Evolutionary conservation across 2,888 invertebrate species (phyloP), one percentile per base, ranked within the genome.

Genomic region (Mythimna ferrago): DNA sequence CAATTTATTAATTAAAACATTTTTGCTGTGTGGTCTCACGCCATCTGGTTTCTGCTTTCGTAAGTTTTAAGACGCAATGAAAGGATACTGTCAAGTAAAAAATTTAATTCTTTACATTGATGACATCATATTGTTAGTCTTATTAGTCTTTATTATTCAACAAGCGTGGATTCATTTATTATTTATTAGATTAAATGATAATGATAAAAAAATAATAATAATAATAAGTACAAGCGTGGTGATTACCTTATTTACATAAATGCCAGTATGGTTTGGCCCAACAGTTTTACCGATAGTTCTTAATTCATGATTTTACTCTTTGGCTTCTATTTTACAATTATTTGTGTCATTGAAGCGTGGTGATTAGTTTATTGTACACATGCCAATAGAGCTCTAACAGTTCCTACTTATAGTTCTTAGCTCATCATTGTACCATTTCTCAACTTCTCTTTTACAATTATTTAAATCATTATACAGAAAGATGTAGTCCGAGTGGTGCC

Each of bases 11-110:
- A 80, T 82, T 69, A 78, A 72, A 48, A 19, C n/a, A 38, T 57
- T 64, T 61, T 70, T 51, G 21, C 21, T 70, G 80, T 80, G 80
- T 82, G 80, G 80, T 80, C 82, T 60, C 41, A 6, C 53, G 5
- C 21, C 44, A 38, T 26, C 54, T 35, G 32, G 41, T 51, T 64
- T 63, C 19, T 57, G 14, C 54, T 66, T 77, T 80, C 21, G 11
- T 53, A 57, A 57, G 35, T 38, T 19, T 77, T 56, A 51, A 56
- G 32, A 62, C 11, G 21, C 14, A 26, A 16, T 4, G 16, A 26
- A 51, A n/a, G 54, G 11, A 48, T 60, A 44, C 16, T 14, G 19
- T 38, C 26, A 78, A 58, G 19, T 71, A 9, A 16, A 11, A 48
- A n/a, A 35, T 76, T 48, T 38, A 21, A n/a, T 26, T 16, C 6